phyloP scores from a whole-genome alignment of 2,888 invertebrate species.

The Pyrrhosoma nymphula region DNA sequence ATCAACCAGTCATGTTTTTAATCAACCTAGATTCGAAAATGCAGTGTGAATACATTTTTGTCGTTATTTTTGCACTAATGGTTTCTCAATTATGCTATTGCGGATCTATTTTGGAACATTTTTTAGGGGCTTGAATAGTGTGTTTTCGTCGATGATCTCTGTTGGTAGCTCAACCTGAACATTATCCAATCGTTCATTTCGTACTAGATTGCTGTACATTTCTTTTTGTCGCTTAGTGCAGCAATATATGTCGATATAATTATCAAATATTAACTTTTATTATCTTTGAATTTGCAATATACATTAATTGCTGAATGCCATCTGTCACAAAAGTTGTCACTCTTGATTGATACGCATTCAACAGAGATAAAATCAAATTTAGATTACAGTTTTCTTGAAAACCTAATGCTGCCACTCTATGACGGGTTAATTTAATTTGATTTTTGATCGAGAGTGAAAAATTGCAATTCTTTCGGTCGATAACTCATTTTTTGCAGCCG shows the following conservation, averaged over 20 bases:
- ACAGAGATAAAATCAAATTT: not conserved
- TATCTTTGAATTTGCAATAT: not conserved
- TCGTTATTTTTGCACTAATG: not conserved
- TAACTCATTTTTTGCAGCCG: not conserved
- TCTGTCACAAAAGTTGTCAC: not conserved
- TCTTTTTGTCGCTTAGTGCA: not conserved
- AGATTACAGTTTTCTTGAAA: not conserved
- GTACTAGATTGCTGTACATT: not conserved
- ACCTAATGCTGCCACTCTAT: not conserved
- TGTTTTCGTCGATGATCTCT: not conserved
- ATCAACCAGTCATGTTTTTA: no score
- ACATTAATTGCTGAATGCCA: not conserved
- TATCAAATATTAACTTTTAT: not conserved
- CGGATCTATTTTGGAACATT: not conserved
- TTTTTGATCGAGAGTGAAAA: not conserved
- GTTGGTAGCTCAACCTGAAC: not conserved
- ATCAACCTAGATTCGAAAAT: no score
- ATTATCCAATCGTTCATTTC: not conserved
- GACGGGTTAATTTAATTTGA: not conserved
- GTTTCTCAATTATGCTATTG: not conserved
- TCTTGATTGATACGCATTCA: not conserved
- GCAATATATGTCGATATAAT: not conserved
- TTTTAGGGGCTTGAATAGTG: not conserved
- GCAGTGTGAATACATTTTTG: no score
- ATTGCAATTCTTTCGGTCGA: not conserved